Base-by-base conservation (phyloP, 2,888 invertebrate genomes). In the Polylopha cassiicola region DNA sequence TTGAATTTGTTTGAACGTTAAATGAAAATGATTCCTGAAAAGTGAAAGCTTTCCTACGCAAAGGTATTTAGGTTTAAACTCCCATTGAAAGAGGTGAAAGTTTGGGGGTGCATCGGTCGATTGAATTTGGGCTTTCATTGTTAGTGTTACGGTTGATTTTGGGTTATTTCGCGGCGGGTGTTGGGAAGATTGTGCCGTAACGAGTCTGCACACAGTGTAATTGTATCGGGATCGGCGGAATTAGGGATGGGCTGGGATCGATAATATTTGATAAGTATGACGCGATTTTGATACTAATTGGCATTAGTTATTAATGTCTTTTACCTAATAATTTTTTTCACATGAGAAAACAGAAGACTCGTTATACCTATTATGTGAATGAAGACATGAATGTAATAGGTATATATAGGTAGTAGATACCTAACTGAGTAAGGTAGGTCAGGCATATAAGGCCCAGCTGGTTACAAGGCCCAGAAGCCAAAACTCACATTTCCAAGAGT, bases 71-170 rank as follows among this genome's bases (percentile, higher is more conserved):
- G 81, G 81, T 85, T 80, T 81, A 80, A 82, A 84, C 75, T 84
- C 73, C 76, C 76, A 82, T 82, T 77, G 84, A 80, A 82, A 82
- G 84, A 82, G 82, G 82, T 84, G 84, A 84, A 85, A 84, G 81
- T 85, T 81, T 73, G 58, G 72, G 72, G 70, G 55, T 52, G 50
- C 50, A 38, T 39, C 23, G 46, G 61, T 50, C 50, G 28, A 31
- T 39, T 43, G 16, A 66, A 60, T 59, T 38, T 65, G 47, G 44
- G 51, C 67, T 59, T 56, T 79, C 55, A 34, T 6, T n/a, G 16
- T 4, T 21, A 8, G 29, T 3, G 6, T 44, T 55, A 76, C 48
- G 59, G 70, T 63, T 3, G 49, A 43, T 58, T 66, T 73, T 73
- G 8, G 60, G 21, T 41, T 57, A 50, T 21, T 10, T 44, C 10